These are phyloP conservation scores for Magallana nippona DNA, from an alignment of 2,888 invertebrate species.

Conservation along the genomic window DNA sequence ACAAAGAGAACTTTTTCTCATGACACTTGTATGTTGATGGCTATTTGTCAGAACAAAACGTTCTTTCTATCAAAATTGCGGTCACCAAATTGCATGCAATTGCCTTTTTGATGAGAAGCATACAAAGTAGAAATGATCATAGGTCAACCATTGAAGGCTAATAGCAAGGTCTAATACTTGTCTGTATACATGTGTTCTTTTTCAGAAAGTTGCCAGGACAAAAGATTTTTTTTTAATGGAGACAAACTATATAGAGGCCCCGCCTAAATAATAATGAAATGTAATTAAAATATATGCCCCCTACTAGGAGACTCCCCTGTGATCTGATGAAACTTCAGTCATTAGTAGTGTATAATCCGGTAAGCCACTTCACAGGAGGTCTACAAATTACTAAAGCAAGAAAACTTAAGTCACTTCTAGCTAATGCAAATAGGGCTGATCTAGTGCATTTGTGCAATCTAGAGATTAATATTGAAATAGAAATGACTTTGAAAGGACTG, in stretches of 20 bases:
- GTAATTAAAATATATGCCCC: constrained; percentile 31
- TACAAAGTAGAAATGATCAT: constrained; percentile 23
- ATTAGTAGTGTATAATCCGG: background rate
- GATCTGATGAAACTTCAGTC: background rate
- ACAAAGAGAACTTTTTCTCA: constrained; percentile 20
- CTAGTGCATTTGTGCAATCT: background rate
- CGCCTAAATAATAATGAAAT: constrained; percentile 13
- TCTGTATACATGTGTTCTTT: constrained; percentile 10
- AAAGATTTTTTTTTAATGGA: constrained; percentile 28
- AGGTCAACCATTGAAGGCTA: constrained; percentile 14
- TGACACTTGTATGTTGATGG: constrained; percentile 7
- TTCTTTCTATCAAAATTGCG: background rate
- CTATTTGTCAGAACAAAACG: constrained; percentile 8
- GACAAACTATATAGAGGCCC: constrained; percentile 14
- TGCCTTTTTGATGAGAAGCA: constrained; percentile 22
- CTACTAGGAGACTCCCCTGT: background rate
- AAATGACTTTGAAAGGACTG: no score
- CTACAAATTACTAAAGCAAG: constrained; percentile 1
- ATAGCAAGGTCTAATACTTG: constrained; percentile 5
- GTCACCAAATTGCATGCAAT: constrained; percentile 33
- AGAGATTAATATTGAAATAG: background rate
- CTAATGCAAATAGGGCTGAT: background rate
- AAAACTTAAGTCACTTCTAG: background rate
- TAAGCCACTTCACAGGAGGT: constrained; percentile 2
- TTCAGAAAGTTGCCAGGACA: background rate